phyloP scores from a whole-genome alignment of 2,888 invertebrate genomes.

The Zonitis immaculata region DNA sequence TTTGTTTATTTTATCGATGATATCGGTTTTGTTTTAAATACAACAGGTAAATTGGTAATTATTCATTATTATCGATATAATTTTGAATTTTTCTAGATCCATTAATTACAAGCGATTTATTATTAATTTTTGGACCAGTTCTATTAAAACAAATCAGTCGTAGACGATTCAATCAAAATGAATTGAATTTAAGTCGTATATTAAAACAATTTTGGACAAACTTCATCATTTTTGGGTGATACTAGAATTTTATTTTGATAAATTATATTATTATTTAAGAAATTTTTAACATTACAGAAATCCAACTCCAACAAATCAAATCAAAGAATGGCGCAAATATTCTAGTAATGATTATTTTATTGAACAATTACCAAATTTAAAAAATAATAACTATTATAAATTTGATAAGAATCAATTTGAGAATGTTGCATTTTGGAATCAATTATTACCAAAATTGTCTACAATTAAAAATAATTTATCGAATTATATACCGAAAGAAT shows the following conservation, averaged over 20 bases:
- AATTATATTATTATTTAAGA: too few species aligned
- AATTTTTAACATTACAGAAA: constrained; percentile 53
- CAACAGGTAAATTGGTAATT: constrained; percentile 52
- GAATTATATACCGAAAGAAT: constrained; percentile 33
- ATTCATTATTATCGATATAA: too few species aligned
- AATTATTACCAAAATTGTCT: constrained; percentile 44
- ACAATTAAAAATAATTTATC: constrained; percentile 24
- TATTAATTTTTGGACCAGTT: constrained; percentile 62
- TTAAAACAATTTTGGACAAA: constrained; percentile 52
- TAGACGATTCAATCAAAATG: constrained; percentile 56
- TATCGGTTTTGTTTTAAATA: constrained; percentile 51
- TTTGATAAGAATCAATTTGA: constrained; percentile 24
- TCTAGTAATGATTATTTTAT: constrained; percentile 52
- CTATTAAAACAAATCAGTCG: constrained; percentile 63
- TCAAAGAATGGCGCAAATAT: constrained; percentile 60
- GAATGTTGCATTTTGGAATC: constrained; percentile 47
- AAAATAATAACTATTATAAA: constrained; percentile 19
- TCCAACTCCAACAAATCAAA: constrained; percentile 53
- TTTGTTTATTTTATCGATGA: constrained; percentile 57
- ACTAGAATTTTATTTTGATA: too few species aligned
- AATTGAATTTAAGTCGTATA: constrained; percentile 55
- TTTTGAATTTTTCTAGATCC: constrained; percentile 58
- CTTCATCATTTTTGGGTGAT: constrained; percentile 50
- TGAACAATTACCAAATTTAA: constrained; percentile 47
- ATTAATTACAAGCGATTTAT: constrained; percentile 63